Evolutionary conservation across 2,113 vertebrate genomes (phyloP).

Genomic region (Hemibagrus wyckioides): DNA sequence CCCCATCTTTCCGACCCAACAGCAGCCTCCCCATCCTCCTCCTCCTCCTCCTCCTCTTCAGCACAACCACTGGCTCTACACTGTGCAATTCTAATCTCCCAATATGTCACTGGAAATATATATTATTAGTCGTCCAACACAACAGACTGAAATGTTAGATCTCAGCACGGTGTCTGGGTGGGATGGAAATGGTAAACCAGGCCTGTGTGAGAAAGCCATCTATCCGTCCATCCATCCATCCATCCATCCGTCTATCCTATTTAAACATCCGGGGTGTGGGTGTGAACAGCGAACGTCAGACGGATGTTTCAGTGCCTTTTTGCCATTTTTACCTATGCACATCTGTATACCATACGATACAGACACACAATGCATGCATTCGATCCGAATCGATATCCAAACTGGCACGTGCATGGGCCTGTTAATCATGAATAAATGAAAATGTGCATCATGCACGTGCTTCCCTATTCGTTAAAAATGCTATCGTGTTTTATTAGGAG

Average conservation of each 20-base stretch:
- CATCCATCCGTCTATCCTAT: not conserved
- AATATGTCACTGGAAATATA: not conserved
- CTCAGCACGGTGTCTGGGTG: not conserved
- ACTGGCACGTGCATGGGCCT: not conserved
- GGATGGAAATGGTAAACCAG: not conserved
- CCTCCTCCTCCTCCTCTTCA: not conserved
- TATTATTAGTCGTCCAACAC: not conserved
- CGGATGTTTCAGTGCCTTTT: constrained; percentile 19
- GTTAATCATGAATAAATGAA: not conserved
- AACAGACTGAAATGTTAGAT: not conserved
- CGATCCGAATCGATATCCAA: not conserved
- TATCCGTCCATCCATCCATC: not conserved
- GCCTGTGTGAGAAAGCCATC: not conserved
- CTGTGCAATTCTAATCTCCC: not conserved
- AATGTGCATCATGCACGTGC: not conserved
- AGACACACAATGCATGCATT: not conserved
- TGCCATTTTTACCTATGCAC: not conserved
- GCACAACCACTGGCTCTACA: not conserved
- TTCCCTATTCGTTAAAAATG: not conserved
- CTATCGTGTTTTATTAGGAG: not conserved
- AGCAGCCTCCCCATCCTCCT: not conserved
- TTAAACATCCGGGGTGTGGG: constrained; percentile 17
- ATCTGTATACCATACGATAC: not conserved
- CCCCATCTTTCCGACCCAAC: too few species aligned
- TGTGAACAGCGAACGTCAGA: constrained; percentile 34